These are phyloP conservation scores for Steinernema feltiae DNA, from an alignment of 1,140 invertebrate genomes.

Conservation along the genomic window DNA sequence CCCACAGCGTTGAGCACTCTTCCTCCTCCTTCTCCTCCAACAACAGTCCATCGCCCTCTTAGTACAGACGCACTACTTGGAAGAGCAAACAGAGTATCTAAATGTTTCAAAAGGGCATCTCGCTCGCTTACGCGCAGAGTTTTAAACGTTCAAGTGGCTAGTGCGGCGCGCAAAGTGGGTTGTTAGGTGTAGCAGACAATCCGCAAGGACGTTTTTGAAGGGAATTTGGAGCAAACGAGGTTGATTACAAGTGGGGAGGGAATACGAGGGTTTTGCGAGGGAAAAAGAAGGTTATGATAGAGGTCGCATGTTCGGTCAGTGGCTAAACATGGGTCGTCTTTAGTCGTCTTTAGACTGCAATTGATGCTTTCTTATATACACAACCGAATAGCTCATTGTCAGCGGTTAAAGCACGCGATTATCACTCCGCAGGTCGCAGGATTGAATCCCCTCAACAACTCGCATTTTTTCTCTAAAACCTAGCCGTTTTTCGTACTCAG, in stretches of 20 bases:
- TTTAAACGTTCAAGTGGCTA: neutral
- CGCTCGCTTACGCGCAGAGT: neutral
- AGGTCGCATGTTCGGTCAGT: neutral
- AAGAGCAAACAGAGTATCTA: neutral
- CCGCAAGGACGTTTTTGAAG: neutral
- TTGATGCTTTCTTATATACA: too few species aligned
- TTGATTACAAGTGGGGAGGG: neutral
- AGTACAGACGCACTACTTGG: too few species aligned
- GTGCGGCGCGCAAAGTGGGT: neutral
- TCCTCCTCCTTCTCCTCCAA: too few species aligned
- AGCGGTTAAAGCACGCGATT: too few species aligned
- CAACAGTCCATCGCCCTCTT: too few species aligned
- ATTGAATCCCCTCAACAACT: too few species aligned
- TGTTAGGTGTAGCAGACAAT: neutral
- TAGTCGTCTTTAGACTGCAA: too few species aligned
- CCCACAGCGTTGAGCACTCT: too few species aligned
- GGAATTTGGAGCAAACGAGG: neutral
- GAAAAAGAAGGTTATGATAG: neutral
- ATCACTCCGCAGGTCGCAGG: too few species aligned
- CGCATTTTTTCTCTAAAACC: too few species aligned
- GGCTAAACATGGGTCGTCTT: neutral
- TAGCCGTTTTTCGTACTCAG: too few species aligned
- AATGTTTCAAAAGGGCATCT: slow-evolving; percentile 11
- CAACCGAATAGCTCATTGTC: too few species aligned
- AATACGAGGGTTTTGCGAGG: neutral